Evolutionary conservation across 2,888 invertebrate species (phyloP).

Genomic region (Harmothoe impar): DNA sequence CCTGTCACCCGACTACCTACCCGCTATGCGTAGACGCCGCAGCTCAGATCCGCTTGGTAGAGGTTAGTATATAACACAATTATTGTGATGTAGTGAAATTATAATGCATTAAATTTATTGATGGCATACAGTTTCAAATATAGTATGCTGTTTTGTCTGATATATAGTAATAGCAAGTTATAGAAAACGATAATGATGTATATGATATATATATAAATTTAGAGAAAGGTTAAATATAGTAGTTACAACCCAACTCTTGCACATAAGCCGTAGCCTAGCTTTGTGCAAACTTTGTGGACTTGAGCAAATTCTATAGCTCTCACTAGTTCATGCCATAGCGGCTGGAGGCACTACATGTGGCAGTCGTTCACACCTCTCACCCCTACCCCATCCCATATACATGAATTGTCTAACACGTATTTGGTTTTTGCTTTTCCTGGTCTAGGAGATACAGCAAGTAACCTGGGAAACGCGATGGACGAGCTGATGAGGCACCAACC

Average conservation of each 20-base stretch:
- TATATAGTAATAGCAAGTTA: too few species aligned
- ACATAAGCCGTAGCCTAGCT: neutral
- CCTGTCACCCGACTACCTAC: constrained; percentile 91
- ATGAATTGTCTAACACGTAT: too few species aligned
- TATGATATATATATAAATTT: too few species aligned
- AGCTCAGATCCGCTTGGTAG: constrained; percentile 87
- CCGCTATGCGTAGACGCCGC: constrained; percentile 92
- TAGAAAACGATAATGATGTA: too few species aligned
- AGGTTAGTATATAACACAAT: constrained; percentile 57
- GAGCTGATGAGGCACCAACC: constrained; percentile 95
- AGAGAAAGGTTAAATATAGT: neutral
- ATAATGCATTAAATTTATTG: neutral
- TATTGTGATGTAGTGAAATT: neutral
- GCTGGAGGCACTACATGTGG: too few species aligned
- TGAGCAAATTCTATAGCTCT: too few species aligned
- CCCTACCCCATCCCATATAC: too few species aligned
- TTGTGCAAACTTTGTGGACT: neutral
- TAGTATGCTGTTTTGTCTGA: too few species aligned
- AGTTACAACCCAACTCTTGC: neutral
- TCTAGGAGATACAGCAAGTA: constrained; percentile 88
- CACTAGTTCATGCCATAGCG: too few species aligned
- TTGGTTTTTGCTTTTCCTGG: neutral
- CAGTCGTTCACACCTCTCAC: too few species aligned
- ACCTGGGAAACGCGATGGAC: constrained; percentile 94
- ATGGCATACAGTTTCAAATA: neutral